Base-by-base conservation (phyloP, 2,888 invertebrate species). In the Volucella bombylans region DNA sequence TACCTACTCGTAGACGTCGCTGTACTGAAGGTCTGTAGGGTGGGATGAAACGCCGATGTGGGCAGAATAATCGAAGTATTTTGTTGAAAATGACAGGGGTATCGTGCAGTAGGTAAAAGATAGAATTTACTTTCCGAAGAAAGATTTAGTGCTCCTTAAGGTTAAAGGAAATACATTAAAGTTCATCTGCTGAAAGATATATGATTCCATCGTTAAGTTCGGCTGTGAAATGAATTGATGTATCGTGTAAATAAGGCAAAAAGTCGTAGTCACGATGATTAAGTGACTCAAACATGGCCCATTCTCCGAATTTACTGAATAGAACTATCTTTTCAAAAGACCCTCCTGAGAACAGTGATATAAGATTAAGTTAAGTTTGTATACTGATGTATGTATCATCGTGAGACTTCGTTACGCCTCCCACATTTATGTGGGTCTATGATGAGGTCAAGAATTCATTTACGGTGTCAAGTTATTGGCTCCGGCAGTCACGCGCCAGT, bases 41-140 rank as follows among this genome's bases (percentile, higher is more conserved):
- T 49, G 39, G 41, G 9, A 43, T 8, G 8, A 12, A 12, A 39
- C 15, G 12, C 4, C 11, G 8, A 43, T 14, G 15, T 14, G 54
- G 57, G 11, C 23, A 15, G 71, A 82, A 78, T 82, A 72, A 72
- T 78, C 82, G 62, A 72, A 78, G 72, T 52, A 54, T 71, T 65
- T 64, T 81, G 15, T 41, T n/a, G 52, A 39, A 41, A 64, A 49
- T 15, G 45, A 8, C 14, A 43, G 9, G 4, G n/a, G 18, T 23
- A 50, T 14, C 18, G 23, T 3, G 57, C 39, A 43, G 43, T 47
- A 71, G 77, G 64, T 71, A 45, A 61, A 65, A 61, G 54, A 77
- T 82, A 67, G 68, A 73, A 55, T 64, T 72, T 67, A 49, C 68
- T 43, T 50, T 65, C 59, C 52, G 68, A 43, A 4, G 23, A 23